A percentile compares a stretch with the other conserved stretches of the same genome.
Conservation (phyloP, 1,140 invertebrate genomes). For the Adoxophyes honmai region DNA sequence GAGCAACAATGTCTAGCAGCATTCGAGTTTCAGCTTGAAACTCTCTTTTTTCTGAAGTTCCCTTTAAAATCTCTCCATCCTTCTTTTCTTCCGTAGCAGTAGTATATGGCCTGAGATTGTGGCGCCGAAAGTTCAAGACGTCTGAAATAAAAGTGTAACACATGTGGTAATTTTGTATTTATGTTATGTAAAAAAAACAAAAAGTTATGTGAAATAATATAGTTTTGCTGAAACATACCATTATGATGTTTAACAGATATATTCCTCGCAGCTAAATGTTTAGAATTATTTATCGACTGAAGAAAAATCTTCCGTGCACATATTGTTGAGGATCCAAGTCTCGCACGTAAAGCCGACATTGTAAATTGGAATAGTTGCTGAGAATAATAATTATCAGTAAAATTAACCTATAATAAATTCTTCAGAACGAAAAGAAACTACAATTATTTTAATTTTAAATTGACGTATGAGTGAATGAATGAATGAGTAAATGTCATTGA, state of each 20-base stretch:
- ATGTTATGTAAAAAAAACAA: too few species aligned
- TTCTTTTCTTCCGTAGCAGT: slow-evolving; percentile 46
- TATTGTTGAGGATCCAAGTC: slow-evolving; percentile 33
- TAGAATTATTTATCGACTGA: slow-evolving; percentile 33
- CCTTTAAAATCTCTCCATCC: slow-evolving; percentile 76
- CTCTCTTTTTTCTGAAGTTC: slow-evolving; percentile 82
- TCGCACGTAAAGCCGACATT: slow-evolving; percentile 56
- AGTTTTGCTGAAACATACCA: slow-evolving; percentile 33
- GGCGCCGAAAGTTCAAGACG: background rate
- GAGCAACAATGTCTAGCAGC: slow-evolving; percentile 97
- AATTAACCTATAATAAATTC: slow-evolving; percentile 4
- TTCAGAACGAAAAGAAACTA: too few species aligned
- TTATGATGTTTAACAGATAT: slow-evolving; percentile 20
- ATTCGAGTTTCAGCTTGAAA: slow-evolving; percentile 98
- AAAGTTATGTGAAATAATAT: too few species aligned
- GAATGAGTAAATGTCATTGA: too few species aligned
- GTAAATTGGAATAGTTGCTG: background rate
- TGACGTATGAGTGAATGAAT: too few species aligned
- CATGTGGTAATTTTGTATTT: too few species aligned
- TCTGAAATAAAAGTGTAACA: background rate
- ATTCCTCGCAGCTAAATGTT: slow-evolving; percentile 34
- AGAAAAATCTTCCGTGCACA: slow-evolving; percentile 39
- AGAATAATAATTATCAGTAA: background rate
- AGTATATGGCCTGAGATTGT: slow-evolving; percentile 41
- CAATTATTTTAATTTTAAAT: too few species aligned